Base-by-base conservation (phyloP, 2,113 vertebrate species). In the Odocoileus virginianus region DNA sequence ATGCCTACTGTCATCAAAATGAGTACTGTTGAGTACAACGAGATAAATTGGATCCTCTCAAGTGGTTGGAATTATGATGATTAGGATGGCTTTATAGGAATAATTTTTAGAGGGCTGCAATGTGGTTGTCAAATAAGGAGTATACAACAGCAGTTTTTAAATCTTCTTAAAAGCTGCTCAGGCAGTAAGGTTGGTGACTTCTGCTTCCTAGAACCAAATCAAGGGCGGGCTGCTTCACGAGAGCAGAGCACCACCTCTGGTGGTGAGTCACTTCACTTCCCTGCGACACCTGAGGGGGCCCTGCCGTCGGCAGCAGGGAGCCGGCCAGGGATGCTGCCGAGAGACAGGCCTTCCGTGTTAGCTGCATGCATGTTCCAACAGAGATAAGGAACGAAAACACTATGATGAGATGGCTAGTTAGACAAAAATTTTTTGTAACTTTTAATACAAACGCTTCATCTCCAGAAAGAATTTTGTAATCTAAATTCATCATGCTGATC, bases 221-320 rank as follows among this genome's bases (percentile, higher is more conserved):
- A 79, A 89, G 89, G 57, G 2, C 11, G 64, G 83, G 30, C 74
- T 96, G 43, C 98, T 99, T 98, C 89, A 16, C 98, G 96, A 99
- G 98, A 99, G 95, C 92, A 99, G 98, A 99, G 99, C 99, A 98
- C 99, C 98, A 98, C 97, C 99, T 99, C 98, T 98, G 99, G 98
- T 98, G 87, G 54, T 58, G 93, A 98, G n/a, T 94, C 93, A 92
- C 83, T 87, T 83, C 95, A 96, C 95, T 96, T 97, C n/a, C 54
- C 15, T 2, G 47, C 64, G 57, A 95, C 95, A 95, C 50, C 5
- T 0, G 3, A 2, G 21, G 91, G 89, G 45, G 0, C 0, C 52
- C 60, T 54, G 50, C 71, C 0, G 0, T 55, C 3, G 5, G 16
- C 60, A 79, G 50, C 10, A 4, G 30, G 91, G 55, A 74, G 23